phyloP scores from a whole-genome alignment of 2,113 vertebrate genomes.

The Symphodus melops region DNA sequence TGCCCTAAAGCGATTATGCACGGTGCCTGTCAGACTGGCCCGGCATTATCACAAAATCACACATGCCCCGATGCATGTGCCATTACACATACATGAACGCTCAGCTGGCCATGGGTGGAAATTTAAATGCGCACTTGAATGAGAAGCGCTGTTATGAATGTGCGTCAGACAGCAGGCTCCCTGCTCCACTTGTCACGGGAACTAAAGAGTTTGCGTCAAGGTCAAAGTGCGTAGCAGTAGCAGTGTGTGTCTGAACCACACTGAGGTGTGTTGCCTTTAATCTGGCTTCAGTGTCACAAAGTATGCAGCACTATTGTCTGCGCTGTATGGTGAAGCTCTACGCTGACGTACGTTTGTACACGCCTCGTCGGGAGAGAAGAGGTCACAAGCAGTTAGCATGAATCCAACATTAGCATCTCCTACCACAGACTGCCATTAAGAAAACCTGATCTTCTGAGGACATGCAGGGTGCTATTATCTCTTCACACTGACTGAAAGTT shows the following conservation, averaged over 20 bases:
- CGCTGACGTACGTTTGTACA: constrained; percentile 13
- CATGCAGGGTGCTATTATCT: neutral
- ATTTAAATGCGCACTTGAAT: constrained; percentile 44
- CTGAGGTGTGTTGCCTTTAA: constrained; percentile 17
- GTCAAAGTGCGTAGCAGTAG: constrained; percentile 24
- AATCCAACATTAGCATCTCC: neutral
- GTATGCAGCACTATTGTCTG: constrained; percentile 27
- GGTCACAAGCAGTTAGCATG: constrained; percentile 28
- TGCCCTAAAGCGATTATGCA: constrained; percentile 86
- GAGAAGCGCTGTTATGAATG: constrained; percentile 4
- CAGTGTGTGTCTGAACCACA: neutral
- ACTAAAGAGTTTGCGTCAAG: constrained; percentile 26
- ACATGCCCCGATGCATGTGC: constrained; percentile 48
- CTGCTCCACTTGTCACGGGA: constrained; percentile 11
- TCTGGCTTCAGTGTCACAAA: constrained; percentile 23
- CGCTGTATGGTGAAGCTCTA: constrained; percentile 5
- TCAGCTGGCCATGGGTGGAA: constrained; percentile 29
- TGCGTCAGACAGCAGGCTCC: constrained; percentile 18
- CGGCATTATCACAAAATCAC: constrained; percentile 77
- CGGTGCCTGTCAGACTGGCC: constrained; percentile 90
- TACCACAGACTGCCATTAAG: neutral
- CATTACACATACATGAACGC: constrained; percentile 52
- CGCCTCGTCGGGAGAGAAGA: neutral
- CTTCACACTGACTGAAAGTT: neutral
- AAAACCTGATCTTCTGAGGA: neutral